phyloP scores from a whole-genome alignment of 2,113 vertebrate genomes.

The Puma concolor region DNA sequence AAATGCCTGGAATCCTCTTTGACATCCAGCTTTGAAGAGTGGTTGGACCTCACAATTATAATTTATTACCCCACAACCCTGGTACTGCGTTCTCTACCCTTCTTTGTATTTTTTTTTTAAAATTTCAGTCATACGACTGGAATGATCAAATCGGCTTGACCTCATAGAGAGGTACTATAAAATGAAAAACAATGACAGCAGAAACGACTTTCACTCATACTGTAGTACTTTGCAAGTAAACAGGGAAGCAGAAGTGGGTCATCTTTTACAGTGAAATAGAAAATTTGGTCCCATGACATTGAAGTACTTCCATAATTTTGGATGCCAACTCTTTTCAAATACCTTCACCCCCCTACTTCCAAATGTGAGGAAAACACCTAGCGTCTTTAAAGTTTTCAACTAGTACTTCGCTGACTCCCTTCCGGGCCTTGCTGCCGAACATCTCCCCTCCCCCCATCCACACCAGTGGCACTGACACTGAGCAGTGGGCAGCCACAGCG shows the following conservation, averaged over 20 bases:
- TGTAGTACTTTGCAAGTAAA: not conserved
- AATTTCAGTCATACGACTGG: not conserved
- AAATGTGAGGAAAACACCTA: not conserved
- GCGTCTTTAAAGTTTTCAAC: not conserved
- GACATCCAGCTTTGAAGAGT: not conserved
- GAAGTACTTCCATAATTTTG: not conserved
- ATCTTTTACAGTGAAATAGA: not conserved
- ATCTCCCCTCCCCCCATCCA: accelerated
- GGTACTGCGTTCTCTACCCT: not conserved
- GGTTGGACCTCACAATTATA: not conserved
- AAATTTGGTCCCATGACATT: not conserved
- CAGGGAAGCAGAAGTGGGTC: not conserved
- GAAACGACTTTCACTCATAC: not conserved
- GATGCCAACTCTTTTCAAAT: not conserved
- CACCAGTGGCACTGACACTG: not conserved
- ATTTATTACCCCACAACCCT: not conserved
- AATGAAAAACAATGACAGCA: not conserved
- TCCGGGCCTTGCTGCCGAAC: not conserved
- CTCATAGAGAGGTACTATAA: not conserved
- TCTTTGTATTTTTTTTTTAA: not conserved
- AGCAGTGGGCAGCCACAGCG: accelerated
- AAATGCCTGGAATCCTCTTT: not conserved
- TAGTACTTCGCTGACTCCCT: not conserved
- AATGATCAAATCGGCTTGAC: not conserved
- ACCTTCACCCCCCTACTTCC: not conserved